Evolutionary conservation across 2,888 invertebrate genomes (phyloP), one percentile per base, ranked within the genome.

Genomic region (Apodemia hepburni): DNA sequence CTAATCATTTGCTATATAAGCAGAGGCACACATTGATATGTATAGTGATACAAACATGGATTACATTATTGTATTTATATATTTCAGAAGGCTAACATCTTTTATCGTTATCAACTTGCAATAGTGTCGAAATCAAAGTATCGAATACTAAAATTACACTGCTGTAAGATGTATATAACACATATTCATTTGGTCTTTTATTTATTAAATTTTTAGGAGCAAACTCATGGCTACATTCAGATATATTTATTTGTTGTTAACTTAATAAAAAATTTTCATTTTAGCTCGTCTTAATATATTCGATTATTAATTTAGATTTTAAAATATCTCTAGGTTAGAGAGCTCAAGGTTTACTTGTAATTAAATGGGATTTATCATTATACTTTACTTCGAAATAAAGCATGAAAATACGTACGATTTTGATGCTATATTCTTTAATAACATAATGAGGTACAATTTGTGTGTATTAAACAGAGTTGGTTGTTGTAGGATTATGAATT

Each of bases 1-100:
- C 57, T 57, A 57, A 81, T 81, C 76, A 77, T 78, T 85, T 84
- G 83, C 88, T 88, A 87, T 87, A 77, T 67, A 89, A 88, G 90
- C 89, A 84, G 87, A 91, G 90, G 90, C 90, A 91, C 90, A 90
- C 87, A 76, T 87, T 87, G 90, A 91, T 91, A 91, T 91, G 90
- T 89, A 82, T 83, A 79, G 82, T 85, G 84, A 80, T 80, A 75
- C 22, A 45, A 58, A 35, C 49, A 29, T 4, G 35, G 18, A 35
- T 5, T 42, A 57, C 62, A 62, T 15, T 62, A 58, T 58, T 62
- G 62, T 49, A 62, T 62, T n/a, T 11, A 27, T 15, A 27, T 12
- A 54, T 0, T n/a, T 45, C 15, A 42, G 42, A 42, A 45, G n/a
- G 45, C n/a, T 6, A n/a, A 45, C 12, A 45, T 45, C 3, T 4